Conservation (phyloP, 2,113 vertebrate species). For the Epinephelus cyanopodus region DNA sequence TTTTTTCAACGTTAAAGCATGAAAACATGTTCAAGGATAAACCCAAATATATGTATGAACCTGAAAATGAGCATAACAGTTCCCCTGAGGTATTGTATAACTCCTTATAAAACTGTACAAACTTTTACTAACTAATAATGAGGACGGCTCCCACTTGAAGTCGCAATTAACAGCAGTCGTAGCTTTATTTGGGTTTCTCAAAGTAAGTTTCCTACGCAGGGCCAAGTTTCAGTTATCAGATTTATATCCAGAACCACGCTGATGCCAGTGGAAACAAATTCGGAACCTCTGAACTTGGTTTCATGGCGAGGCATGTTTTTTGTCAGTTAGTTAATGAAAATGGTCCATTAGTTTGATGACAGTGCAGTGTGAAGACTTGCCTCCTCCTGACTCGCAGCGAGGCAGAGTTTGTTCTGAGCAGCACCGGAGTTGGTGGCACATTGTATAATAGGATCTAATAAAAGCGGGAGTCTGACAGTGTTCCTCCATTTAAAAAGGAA, state of each 20-base stretch:
- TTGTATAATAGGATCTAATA: not conserved
- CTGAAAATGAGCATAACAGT: too few relatives aligned
- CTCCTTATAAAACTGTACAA: too few relatives aligned
- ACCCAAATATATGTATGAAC: too few relatives aligned
- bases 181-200: too few relatives aligned
- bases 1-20: too few relatives aligned
- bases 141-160: too few relatives aligned
- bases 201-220: not conserved
- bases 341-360: slow-evolving; percentile 4
- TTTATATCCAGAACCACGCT: not conserved
- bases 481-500: not conserved
- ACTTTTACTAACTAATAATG: too few relatives aligned
- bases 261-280: not conserved
- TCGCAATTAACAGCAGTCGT: too few relatives aligned
- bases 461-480: not conserved
- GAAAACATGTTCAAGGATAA: too few relatives aligned
- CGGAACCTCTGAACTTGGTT: not conserved
- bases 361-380: not conserved
- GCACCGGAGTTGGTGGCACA: not conserved
- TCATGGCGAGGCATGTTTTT: not conserved
- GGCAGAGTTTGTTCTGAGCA: not conserved
- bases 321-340: slow-evolving; percentile 15
- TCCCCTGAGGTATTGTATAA: too few relatives aligned
- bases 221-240: not conserved
- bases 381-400: not conserved